Evolutionary conservation across 1,140 invertebrate species (phyloP).

Genomic region (Andricus grossulariae): DNA sequence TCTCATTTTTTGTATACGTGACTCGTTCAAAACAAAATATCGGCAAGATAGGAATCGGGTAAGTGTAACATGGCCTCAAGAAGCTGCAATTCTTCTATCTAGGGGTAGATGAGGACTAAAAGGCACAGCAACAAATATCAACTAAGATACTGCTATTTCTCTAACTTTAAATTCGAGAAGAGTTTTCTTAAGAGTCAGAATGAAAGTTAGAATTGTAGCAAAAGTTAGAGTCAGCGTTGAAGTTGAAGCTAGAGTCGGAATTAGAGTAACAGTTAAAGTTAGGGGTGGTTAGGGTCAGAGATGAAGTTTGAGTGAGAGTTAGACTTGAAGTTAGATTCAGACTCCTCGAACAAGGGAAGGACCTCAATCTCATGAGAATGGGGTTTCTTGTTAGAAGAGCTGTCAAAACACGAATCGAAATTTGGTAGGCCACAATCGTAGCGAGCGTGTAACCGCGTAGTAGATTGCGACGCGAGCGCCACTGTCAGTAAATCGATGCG

Average conservation of each 20-base stretch:
- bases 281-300: neutral
- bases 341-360: neutral
- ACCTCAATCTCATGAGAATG: conserved; percentile 6
- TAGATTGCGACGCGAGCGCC: conserved; percentile 57
- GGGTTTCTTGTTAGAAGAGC: neutral
- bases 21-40: no score
- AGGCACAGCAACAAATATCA: no score
- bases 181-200: no score
- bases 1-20: no score
- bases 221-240: no score
- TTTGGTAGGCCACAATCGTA: conserved; percentile 24
- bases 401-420: conserved; percentile 24
- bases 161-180: no score
- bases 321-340: neutral
- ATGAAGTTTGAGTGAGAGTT: neutral
- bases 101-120: no score
- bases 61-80: no score
- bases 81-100: no score
- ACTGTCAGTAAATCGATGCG: conserved; percentile 59
- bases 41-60: no score
- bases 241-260: neutral
- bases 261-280: neutral
- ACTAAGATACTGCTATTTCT: no score
- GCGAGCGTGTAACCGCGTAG: conserved; percentile 44
- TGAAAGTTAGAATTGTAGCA: neutral